Evolutionary conservation across 2,797 vertebrate species (phyloP).

Genomic region (Ibycter americanus): DNA sequence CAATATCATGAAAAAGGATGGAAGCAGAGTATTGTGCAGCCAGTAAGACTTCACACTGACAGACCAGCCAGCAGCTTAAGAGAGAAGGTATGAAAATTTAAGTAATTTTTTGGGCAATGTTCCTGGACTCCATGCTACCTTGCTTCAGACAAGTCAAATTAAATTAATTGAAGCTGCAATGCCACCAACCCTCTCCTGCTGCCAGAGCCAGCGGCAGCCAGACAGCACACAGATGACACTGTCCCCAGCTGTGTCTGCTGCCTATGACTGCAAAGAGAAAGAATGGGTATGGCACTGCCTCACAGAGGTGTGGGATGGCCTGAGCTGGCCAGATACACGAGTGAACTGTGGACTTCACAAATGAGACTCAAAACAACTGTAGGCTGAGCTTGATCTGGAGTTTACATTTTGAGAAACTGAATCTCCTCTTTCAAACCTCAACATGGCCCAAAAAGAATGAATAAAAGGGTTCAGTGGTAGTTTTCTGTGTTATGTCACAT

Average conservation of each 20-base stretch:
- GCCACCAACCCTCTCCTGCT: background rate
- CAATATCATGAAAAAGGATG: background rate
- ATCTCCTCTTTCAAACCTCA: background rate
- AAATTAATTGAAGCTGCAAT: background rate
- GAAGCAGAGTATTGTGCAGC: background rate
- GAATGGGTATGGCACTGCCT: fast-evolving
- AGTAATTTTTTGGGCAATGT: background rate
- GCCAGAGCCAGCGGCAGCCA: background rate
- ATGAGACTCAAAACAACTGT: background rate
- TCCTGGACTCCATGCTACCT: background rate
- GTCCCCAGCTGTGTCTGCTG: background rate
- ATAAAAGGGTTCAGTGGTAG: background rate
- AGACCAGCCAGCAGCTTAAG: background rate
- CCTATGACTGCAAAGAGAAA: background rate
- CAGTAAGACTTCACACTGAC: background rate
- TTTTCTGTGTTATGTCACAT: background rate
- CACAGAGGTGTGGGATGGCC: background rate
- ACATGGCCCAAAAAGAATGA: background rate
- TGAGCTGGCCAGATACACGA: fast-evolving
- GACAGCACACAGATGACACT: background rate
- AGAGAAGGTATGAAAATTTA: background rate
- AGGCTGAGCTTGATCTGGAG: background rate
- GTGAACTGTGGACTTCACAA: background rate
- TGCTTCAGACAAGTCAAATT: background rate
- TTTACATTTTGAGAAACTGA: background rate